These are phyloP conservation scores for Picathartes gymnocephalus DNA, from an alignment of 2,113 vertebrate species.

Conservation along the genomic window DNA sequence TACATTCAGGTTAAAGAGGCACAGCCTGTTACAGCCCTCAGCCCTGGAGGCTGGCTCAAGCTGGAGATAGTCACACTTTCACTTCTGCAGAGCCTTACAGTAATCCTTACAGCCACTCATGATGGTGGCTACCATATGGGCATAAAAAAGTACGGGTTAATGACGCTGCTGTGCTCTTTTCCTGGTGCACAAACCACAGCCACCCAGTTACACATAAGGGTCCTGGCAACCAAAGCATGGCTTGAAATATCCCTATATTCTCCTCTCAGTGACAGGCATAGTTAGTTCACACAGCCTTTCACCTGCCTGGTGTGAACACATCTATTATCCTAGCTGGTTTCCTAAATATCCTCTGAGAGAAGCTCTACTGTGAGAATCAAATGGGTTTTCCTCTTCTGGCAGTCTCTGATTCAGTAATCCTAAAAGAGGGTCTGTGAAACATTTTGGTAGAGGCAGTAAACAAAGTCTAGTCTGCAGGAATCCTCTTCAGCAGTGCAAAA, in stretches of 20 bases:
- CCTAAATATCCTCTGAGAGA: not conserved
- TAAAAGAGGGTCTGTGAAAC: not conserved
- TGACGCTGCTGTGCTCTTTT: not conserved
- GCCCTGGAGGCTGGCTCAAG: slow-evolving; percentile 41
- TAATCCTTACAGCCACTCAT: not conserved
- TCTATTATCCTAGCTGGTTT: not conserved
- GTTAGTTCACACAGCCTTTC: not conserved
- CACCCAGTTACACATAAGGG: not conserved
- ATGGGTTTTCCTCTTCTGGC: not conserved
- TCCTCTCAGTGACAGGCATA: not conserved
- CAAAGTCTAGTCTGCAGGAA: not conserved
- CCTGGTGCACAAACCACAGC: not conserved
- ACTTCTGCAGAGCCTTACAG: not conserved
- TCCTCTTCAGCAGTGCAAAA: not conserved
- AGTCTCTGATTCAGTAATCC: not conserved
- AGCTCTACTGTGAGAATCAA: not conserved
- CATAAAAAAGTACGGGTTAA: not conserved
- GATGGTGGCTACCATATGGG: not conserved
- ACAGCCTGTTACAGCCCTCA: slow-evolving; percentile 41
- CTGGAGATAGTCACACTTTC: slow-evolving; percentile 12
- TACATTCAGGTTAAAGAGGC: slow-evolving; percentile 49
- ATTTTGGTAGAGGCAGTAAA: not conserved
- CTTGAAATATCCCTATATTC: not conserved
- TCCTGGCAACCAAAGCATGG: fast-evolving
- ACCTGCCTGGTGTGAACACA: not conserved